Base-by-base conservation (phyloP, 2,113 vertebrate species). In the Tachycineta bicolor region DNA sequence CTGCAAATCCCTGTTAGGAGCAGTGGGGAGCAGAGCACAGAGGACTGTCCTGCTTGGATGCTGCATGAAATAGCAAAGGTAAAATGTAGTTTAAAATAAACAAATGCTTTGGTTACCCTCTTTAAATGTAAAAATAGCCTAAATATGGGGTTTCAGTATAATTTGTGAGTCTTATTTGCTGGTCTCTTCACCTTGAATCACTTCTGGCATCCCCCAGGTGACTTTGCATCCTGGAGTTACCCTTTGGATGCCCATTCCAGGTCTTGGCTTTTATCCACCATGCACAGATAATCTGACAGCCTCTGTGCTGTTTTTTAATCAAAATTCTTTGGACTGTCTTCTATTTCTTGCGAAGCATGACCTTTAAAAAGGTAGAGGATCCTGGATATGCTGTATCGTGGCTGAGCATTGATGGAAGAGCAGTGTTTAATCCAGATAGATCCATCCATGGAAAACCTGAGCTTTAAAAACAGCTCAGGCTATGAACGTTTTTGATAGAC, bases 31-130 rank as follows among this genome's bases (percentile, higher is more conserved):
- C 11, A 52, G 41, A 58, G n/a, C 14, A 14, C 16, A 12, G 28
- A 6, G 23, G 5, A 9, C 15, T 59, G n/a, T n/a, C 18, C 34
- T 0, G 0, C 39, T 75, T 43, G 53, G 24, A 19, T 71, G 6
- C 15, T 63, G 22, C 0, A 0, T 60, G 13, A 22, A 26, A 21
- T 14, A 85, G 34, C 33, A 67, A 62, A 74, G 47, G 41, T 9
- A 63, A 76, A 88, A 55, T 3, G 15, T 8, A 9, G 6, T 39
- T 76, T 69, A 74, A 82, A 84, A 33, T 49, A 26, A 8, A 12
- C 4, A 20, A n/a, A 14, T 44, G 22, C 26, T n/a, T 50, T 50
- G 59, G 14, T 53, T 90, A 28, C 8, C 6, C 31, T 14, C 39
- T 93, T 41, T 77, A 28, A 55, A 33, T 52, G 28, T 79, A 52